phyloP scores from a whole-genome alignment of 2,888 invertebrate genomes.

The Tenthredo livida region DNA sequence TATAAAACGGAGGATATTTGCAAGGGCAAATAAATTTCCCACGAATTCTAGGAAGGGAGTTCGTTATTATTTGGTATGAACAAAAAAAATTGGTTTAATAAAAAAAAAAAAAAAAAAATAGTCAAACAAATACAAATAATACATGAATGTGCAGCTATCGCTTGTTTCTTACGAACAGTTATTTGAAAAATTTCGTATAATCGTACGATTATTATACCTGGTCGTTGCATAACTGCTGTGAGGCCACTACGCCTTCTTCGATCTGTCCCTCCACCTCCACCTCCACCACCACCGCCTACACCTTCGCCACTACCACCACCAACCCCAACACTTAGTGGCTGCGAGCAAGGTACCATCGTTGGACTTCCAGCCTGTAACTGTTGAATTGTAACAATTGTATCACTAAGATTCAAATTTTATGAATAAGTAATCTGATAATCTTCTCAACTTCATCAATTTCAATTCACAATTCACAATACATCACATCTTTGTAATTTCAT shows the following conservation, averaged over 20 bases:
- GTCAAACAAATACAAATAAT: slow-evolving; percentile 24
- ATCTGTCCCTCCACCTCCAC: slow-evolving; percentile 79
- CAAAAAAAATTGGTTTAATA: slow-evolving; percentile 12
- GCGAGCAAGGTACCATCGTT: slow-evolving; percentile 76
- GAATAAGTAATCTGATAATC: neutral
- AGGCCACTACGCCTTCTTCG: slow-evolving; percentile 90
- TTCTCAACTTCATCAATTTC: neutral
- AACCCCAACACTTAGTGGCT: slow-evolving; percentile 73
- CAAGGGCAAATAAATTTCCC: neutral
- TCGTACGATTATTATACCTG: slow-evolving; percentile 81
- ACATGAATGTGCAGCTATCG: slow-evolving; percentile 52
- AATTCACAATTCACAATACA: no score
- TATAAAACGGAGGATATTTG: neutral
- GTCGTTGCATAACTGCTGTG: slow-evolving; percentile 91
- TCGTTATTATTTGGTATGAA: neutral
- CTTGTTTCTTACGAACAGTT: slow-evolving; percentile 4
- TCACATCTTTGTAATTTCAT: neutral
- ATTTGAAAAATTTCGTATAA: slow-evolving; percentile 33
- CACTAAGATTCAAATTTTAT: neutral
- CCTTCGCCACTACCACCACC: slow-evolving; percentile 71
- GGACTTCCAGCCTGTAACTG: slow-evolving; percentile 76
- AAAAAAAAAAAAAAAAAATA: slow-evolving; percentile 53
- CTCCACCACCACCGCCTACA: slow-evolving; percentile 72
- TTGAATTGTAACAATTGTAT: slow-evolving; percentile 25
- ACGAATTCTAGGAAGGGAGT: neutral